Evolutionary conservation across 2,797 vertebrate genomes (phyloP), one percentile per base, ranked within the genome.

Genomic region (Typhlichthys eigenmanni): DNA sequence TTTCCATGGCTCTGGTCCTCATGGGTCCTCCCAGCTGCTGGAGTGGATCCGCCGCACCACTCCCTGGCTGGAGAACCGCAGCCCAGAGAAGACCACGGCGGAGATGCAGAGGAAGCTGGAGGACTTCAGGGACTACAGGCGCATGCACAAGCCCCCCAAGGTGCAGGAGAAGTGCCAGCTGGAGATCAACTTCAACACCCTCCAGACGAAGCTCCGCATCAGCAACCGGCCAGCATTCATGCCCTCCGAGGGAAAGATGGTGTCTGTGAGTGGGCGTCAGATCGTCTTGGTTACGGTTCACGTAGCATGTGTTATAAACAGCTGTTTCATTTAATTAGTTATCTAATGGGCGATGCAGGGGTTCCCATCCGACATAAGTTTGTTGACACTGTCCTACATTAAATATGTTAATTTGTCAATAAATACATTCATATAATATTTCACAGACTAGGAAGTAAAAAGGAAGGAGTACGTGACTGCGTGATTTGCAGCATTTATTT

Each of bases 171-270:
- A 99, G 74, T 99, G 97, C 85, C 96, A 98, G 74, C 89, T 99
- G 82, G 97, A 99, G 89, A 99, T 99, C 76, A 98, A 95, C 90
- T 98, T 98, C 88, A 99, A 99, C 90, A 99, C 97, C 2, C 89
- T 99, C 88, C 97, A 99, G 89, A 98, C 96, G 69, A 99, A 98
- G 82, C 80, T 98, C 72, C 91, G 96, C 67, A 96, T 98, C 89
- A 99, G 97, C 88, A 99, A 96, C 80, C 92, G 97, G 0, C 97
- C 97, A 0, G 95, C 96, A 66, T 99, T 96, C 85, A 99, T 98
- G 97, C 97, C 97, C 62, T 98, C 96, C 0, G 97, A 99, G 83
- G 97, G 97, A 63, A 99, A 98, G 91, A 95, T 99, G 96, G 97
- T 99, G 79, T 99, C 97, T 80, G 97, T 99, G 89, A 96, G 97